phyloP scores from a whole-genome alignment of 1,140 invertebrate species.

The Aphelinus atriplicis region DNA sequence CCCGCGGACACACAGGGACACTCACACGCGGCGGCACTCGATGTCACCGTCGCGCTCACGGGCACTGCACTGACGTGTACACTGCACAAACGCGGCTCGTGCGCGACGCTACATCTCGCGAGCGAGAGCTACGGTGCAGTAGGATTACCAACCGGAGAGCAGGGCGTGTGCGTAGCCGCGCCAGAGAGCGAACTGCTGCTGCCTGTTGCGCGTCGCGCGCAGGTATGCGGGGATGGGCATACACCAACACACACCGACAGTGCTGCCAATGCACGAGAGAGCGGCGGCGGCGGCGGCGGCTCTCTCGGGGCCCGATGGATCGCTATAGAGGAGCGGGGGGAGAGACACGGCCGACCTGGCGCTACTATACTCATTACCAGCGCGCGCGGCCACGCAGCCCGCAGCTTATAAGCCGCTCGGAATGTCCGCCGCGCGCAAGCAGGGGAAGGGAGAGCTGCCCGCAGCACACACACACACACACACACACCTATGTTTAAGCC shows the following conservation, averaged over 20 bases:
- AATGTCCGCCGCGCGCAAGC: constrained; percentile 4
- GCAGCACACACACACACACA: not conserved
- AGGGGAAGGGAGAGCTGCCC: not conserved
- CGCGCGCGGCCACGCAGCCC: not conserved
- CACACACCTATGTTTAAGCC: no score
- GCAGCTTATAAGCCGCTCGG: constrained; percentile 32
- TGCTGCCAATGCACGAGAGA: constrained; percentile 23
- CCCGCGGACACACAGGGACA: no score
- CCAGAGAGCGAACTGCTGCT: no score
- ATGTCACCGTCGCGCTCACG: constrained; percentile 1
- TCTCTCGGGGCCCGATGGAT: not conserved
- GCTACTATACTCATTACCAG: not conserved
- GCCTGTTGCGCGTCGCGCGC: constrained; percentile 12
- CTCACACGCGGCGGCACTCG: not conserved
- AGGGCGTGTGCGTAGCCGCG: no score
- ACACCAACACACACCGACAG: not conserved
- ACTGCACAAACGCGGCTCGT: no score
- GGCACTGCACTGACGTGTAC: not conserved
- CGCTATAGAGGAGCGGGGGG: not conserved
- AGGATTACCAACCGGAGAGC: not conserved
- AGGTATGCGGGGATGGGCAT: not conserved
- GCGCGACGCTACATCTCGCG: no score
- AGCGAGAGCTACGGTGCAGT: no score
- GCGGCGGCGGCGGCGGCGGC: not conserved
- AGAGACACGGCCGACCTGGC: not conserved